Evolutionary conservation across 2,797 vertebrate genomes (phyloP), one percentile per base, ranked within the genome.

Genomic region (Poecilia gillii): DNA sequence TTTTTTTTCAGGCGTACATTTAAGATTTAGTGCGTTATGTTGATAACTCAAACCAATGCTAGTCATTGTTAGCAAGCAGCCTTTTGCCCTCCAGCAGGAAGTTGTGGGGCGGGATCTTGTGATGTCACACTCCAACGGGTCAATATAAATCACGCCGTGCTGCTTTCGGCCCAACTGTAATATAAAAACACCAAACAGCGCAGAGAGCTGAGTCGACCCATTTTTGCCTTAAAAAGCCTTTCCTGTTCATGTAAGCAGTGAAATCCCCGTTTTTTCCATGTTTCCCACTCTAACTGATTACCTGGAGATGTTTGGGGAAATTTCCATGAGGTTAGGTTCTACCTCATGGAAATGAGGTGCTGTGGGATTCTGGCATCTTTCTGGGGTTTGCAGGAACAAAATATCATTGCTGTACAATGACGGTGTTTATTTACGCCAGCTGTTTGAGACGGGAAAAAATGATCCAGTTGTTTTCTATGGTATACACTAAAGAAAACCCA

Each of bases 371-470:
- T 76, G 74, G 28, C 68, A 59, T 55, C 33, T 39, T 8, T 73
- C 18, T 18, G 28, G 73, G 57, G 39, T 39, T 76, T 53, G 66
- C 57, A 57, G 28, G 12, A 72, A 47, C 70, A 73, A 41, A 78
- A 78, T 64, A 62, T 28, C 25, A 73, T 23, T 39, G 16, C 33
- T 0, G 16, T 1, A 36, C 31, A 66, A 39, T 18, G 49, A 41
- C 41, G 51, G 71, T 33, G 43, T 51, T 64, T 31, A 77, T 77
- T 83, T 55, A 74, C 16, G 28, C 13, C 14, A 45, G 20, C 25
- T n/a, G 53, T 46, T 74, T 53, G 51, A 2, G 14, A 16, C 2
- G 5, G 6, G 1, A 12, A n/a, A n/a, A 23, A 41, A 20, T 4
- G 3, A 25, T n/a, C 36, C 39, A 68, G 18, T 13, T 41, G 39